Evolutionary conservation across 2,888 invertebrate species (phyloP), one percentile per base, ranked within the genome.

Genomic region (Caenorhabditis angaria): DNA sequence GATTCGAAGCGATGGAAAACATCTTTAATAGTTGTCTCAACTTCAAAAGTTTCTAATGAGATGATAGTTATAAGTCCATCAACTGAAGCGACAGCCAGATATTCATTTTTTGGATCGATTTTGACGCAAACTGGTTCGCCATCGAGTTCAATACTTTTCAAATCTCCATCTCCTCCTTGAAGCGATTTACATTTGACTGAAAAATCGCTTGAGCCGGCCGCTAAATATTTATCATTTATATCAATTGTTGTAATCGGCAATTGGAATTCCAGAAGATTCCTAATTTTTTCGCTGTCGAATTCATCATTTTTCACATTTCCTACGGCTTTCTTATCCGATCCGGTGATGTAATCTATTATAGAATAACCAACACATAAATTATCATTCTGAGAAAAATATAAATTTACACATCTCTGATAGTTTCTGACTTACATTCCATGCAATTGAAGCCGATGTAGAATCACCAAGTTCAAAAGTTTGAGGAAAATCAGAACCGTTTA

Each of bases 181-280:
- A 53, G 32, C 24, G 58, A 60, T 4, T 22, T 55, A 6, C 60
- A 48, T 55, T 75, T 70, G 0, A 75, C 64, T 1, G 55, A 66
- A 59, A 65, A 76, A 29, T 76, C 73, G 28, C 70, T 74, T 8
- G 71, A 66, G 20, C 77, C 77, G 4, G 63, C 74, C 2, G 71
- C 61, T 2, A 77, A 58, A 32, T 59, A 64, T 6, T 69, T 61
- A n/a, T 61, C 55, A 22, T 68, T 67, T 3, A 55, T 65, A 29
- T 70, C 70, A 0, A 77, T 65, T 0, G 62, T 18, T 2, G 74
- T 77, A 2, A 71, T 58, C 14, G 64, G 55, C 29, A 74, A 58
- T 27, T 68, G 60, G 53, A 77, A 74, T n/a, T 58, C 66, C 6
- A 77, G 64, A 6, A 62, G 57, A 28, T 58, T 47, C 0, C 20